Conservation (phyloP, 2,888 invertebrate genomes). For the Drosophila nr. medialis region DNA sequence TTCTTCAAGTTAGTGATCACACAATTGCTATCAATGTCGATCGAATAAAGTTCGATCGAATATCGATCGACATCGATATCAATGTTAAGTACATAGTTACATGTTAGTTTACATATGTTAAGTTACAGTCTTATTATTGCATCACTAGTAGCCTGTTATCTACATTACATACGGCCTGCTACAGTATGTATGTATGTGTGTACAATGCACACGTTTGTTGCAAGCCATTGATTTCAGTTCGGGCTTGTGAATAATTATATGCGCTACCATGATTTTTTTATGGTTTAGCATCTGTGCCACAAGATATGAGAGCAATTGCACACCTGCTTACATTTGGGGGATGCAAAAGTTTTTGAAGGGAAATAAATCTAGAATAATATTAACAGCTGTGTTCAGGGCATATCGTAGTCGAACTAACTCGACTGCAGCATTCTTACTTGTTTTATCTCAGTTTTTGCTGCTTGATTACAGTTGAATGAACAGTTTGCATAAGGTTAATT, state of each 20-base stretch:
- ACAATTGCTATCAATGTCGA: no score
- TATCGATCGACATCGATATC: no score
- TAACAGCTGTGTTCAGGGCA: background rate
- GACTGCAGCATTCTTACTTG: background rate
- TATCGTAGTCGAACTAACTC: background rate
- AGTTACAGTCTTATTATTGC: no score
- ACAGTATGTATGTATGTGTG: background rate
- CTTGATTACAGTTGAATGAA: constrained; percentile 55
- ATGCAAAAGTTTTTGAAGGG: background rate
- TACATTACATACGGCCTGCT: no score
- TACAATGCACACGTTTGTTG: background rate
- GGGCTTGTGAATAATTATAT: background rate
- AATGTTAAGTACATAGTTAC: no score
- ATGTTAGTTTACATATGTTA: no score
- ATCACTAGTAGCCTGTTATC: no score
- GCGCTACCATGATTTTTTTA: background rate
- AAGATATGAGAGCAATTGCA: background rate
- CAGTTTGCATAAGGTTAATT: constrained; percentile 43
- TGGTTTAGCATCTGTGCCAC: background rate
- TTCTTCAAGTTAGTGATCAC: no score
- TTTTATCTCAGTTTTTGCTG: constrained; percentile 64
- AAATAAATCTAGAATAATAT: background rate
- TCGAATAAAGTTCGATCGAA: no score
- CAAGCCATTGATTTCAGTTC: background rate
- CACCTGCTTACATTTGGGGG: background rate